Evolutionary conservation across 1,140 invertebrate species (phyloP), one percentile per base, ranked within the genome.

Genomic region (Listronotus oregonensis): DNA sequence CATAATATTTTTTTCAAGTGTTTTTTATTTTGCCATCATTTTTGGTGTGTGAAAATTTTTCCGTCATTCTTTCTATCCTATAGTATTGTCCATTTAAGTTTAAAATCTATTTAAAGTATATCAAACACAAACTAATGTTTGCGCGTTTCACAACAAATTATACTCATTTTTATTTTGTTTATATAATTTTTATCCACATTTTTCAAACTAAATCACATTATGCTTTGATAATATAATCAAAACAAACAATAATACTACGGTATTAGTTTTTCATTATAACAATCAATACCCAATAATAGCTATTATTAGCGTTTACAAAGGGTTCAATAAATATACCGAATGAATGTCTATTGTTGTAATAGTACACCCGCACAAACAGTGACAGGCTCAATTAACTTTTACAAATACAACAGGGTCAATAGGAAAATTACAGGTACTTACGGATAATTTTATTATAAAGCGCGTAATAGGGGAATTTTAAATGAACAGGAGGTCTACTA

Each of bases 261-360:
- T 54, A 54, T 54, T 54, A 54, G 51, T 54, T 54, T 54, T 54
- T 31, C 51, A 34, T 15, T 15, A 27, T 37, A 37, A 39, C 51
- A 54, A 54, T 54, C 51, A 54, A 54, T 54, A 54, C 32, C 14
- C 51, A 31, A 54, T 54, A 54, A 54, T 54, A 54, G 32, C 51
- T 37, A 54, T 54, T 54, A 54, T 54, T 54, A 54, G 17, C 37
- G 34, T 34, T 54, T 54, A 54, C 51, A 54, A 54, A 39, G 51
- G 51, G 51, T 34, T 37, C 51, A n/a, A 39, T 9, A 31, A 27
- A 18, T 11, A 27, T 11, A 27, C 18, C 10, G 46, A 49, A 49
- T 49, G 46, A 21, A 37, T 11, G 17, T n/a, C 6, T 18, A 49
- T 21, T 49, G 46, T 49, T 49, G 46, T 49, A 49, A 49, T 49